phyloP scores from a whole-genome alignment of 2,888 invertebrate species.

The Polyommatus icarus region DNA sequence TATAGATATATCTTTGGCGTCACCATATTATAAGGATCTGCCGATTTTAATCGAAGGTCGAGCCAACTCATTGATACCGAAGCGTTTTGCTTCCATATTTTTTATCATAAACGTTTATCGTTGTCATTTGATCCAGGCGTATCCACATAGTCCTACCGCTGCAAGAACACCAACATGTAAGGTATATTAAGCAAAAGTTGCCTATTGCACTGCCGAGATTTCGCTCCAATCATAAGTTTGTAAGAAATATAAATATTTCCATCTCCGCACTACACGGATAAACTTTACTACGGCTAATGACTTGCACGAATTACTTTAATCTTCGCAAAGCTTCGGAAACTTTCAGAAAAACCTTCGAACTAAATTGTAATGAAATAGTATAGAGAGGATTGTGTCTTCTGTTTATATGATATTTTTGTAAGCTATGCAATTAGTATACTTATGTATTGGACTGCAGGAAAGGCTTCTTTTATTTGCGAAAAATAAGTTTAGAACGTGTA shows the following conservation, averaged over 20 bases:
- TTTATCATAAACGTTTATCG: too few species aligned
- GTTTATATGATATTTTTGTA: too few species aligned
- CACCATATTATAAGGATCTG: too few species aligned
- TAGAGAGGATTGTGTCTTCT: too few species aligned
- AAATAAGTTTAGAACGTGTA: too few species aligned
- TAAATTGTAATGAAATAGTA: background rate
- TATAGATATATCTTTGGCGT: too few species aligned
- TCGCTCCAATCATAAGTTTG: slow-evolving; percentile 72
- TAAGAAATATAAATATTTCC: slow-evolving; percentile 55
- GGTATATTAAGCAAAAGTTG: slow-evolving; percentile 66
- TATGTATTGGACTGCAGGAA: too few species aligned
- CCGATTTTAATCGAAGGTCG: too few species aligned
- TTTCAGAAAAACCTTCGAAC: background rate
- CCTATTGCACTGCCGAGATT: slow-evolving; percentile 68
- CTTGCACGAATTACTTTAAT: slow-evolving; percentile 11
- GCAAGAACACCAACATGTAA: slow-evolving; percentile 48
- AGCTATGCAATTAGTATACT: too few species aligned
- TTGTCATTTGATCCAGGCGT: background rate
- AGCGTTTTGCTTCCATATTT: too few species aligned
- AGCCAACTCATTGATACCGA: too few species aligned
- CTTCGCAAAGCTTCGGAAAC: background rate
- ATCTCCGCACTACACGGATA: slow-evolving; percentile 26
- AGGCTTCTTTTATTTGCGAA: too few species aligned
- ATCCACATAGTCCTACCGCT: slow-evolving; percentile 15
- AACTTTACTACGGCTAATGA: slow-evolving; percentile 24